These are phyloP conservation scores for Aspidiotus rigidus DNA, from an alignment of 2,888 invertebrate species.

Conservation along the genomic window DNA sequence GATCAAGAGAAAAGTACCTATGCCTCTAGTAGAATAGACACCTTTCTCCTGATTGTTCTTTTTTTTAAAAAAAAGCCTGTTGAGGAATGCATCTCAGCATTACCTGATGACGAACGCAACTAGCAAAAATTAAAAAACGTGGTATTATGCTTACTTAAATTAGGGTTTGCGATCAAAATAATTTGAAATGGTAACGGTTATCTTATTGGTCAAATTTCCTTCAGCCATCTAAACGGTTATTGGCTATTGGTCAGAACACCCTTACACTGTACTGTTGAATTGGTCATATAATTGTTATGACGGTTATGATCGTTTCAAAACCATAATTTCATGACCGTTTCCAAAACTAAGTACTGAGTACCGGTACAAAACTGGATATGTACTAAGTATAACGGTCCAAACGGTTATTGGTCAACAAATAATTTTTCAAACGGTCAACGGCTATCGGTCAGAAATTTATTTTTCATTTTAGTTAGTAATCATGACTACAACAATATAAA, in stretches of 20 bases:
- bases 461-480: not conserved
- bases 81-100: too few relatives aligned
- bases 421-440: not conserved
- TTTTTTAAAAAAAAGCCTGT: too few relatives aligned
- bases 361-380: not conserved
- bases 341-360: not conserved
- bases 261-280: not conserved
- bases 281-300: too few relatives aligned
- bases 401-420: conserved; percentile 1
- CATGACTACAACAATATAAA: too few relatives aligned
- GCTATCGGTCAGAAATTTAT: not conserved
- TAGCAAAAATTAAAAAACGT: too few relatives aligned
- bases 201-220: conserved; percentile 2
- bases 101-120: too few relatives aligned
- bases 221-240: not conserved
- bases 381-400: not conserved
- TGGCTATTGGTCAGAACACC: not conserved
- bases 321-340: not conserved
- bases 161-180: not conserved
- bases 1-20: too few relatives aligned
- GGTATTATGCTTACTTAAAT: too few relatives aligned
- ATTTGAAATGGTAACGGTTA: not conserved
- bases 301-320: not conserved
- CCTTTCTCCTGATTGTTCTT: too few relatives aligned
- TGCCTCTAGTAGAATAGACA: too few relatives aligned